These are phyloP conservation scores for Serrognathus titanus DNA, from an alignment of 2,888 invertebrate species.

Conservation along the genomic window DNA sequence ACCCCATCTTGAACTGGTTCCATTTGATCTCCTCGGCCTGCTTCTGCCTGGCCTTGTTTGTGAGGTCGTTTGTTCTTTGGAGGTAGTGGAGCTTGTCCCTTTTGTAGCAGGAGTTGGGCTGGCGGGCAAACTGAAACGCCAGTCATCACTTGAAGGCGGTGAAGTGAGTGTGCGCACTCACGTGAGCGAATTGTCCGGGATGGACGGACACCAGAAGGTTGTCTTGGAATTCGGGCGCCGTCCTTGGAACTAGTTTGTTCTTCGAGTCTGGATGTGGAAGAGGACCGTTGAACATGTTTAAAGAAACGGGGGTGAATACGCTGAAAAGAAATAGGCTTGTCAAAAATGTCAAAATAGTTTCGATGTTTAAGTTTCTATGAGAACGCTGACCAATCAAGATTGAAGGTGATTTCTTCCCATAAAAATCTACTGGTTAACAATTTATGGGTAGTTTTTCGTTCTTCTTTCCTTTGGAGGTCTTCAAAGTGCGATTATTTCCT, in stretches of 20 bases:
- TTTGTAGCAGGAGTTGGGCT: slow-evolving; percentile 36
- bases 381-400: too few species aligned
- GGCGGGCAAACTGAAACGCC: slow-evolving; percentile 29
- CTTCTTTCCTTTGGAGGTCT: too few species aligned
- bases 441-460: too few species aligned
- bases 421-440: too few species aligned
- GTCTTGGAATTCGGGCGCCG: slow-evolving; percentile 23
- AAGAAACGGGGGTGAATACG: too few species aligned
- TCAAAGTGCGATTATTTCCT: too few species aligned
- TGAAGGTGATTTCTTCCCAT: too few species aligned
- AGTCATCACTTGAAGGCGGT: background rate
- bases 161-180: slow-evolving; percentile 23
- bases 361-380: too few species aligned
- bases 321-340: too few species aligned
- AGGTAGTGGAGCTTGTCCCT: slow-evolving; percentile 33
- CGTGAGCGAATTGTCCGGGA: slow-evolving; percentile 32
- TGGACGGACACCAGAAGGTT: slow-evolving; percentile 26
- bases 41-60: slow-evolving; percentile 13
- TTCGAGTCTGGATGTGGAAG: slow-evolving; percentile 15
- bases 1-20: slow-evolving; percentile 30
- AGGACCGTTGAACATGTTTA: slow-evolving; percentile 30
- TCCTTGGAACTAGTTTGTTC: slow-evolving; percentile 14
- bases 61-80: slow-evolving; percentile 27
- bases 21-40: slow-evolving; percentile 19
- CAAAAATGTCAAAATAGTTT: too few species aligned